Conservation (phyloP, 2,113 vertebrate species). For the Pipa parva region DNA sequence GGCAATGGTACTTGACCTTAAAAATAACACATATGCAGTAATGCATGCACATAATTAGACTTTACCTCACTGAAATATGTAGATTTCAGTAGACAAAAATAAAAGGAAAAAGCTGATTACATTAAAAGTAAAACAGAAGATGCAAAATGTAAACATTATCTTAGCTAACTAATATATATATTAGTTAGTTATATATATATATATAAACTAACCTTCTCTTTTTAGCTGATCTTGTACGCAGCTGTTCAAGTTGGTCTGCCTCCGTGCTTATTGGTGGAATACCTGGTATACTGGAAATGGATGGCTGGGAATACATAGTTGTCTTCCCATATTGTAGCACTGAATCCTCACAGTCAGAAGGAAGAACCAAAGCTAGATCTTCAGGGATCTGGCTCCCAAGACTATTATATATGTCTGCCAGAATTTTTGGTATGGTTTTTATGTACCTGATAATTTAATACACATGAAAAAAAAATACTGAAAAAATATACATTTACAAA, state of each 20-base stretch:
- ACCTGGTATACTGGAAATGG: constrained; percentile 50
- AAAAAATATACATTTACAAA: neutral
- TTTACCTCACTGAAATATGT: no score
- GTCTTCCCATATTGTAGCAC: constrained; percentile 71
- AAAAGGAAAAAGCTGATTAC: neutral
- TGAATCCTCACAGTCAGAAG: constrained; percentile 86
- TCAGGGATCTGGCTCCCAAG: constrained; percentile 82
- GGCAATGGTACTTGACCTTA: constrained; percentile 73
- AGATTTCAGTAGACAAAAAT: neutral
- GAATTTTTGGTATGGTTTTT: constrained; percentile 68
- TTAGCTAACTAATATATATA: no score
- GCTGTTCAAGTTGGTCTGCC: constrained; percentile 68
- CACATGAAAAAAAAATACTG: neutral
- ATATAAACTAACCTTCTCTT: constrained; percentile 77
- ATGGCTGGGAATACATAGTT: constrained; percentile 55
- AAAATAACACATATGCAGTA: constrained; percentile 16
- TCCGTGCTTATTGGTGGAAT: constrained; percentile 49
- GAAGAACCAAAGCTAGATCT: constrained; percentile 74
- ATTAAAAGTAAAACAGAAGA: neutral
- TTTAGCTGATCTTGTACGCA: constrained; percentile 75
- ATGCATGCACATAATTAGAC: no score
- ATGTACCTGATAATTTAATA: constrained; percentile 65
- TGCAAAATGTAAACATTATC: no score
- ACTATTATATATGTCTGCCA: constrained; percentile 80
- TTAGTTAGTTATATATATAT: no score